Conservation (phyloP, 2,113 vertebrate genomes). For the Prionailurus bengalensis region DNA sequence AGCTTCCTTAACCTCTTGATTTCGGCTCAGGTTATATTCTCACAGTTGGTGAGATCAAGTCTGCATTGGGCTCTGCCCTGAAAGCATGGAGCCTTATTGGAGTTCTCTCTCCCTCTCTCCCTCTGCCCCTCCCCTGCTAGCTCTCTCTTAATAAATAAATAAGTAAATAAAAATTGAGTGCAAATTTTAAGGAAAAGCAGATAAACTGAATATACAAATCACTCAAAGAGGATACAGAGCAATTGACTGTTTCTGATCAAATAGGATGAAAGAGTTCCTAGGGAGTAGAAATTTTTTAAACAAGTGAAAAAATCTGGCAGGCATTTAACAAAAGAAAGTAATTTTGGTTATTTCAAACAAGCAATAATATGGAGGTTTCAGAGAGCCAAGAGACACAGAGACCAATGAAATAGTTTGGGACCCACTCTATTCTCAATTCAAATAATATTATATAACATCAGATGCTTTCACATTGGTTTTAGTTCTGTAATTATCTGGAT, state of each 20-base stretch:
- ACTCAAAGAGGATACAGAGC: background rate
- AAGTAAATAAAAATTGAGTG: background rate
- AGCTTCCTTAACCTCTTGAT: too few species aligned
- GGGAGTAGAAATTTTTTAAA: background rate
- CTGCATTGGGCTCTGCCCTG: too few species aligned
- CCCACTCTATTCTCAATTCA: background rate
- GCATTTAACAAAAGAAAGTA: background rate
- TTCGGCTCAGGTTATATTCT: too few species aligned
- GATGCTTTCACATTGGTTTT: background rate
- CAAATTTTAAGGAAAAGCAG: background rate
- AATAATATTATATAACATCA: background rate
- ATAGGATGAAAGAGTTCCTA: background rate
- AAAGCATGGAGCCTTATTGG: too few species aligned
- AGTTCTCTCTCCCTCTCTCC: too few species aligned
- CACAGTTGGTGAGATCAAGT: too few species aligned
- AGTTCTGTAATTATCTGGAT: background rate
- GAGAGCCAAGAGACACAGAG: background rate
- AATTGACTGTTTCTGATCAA: background rate
- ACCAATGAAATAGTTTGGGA: background rate
- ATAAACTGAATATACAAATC: background rate
- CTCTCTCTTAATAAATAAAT: too few species aligned
- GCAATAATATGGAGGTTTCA: background rate
- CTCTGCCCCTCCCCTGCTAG: too few species aligned
- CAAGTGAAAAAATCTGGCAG: background rate
- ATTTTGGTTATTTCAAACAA: slow-evolving; percentile 23